These are phyloP conservation scores for Empidonax traillii DNA, from an alignment of 2,113 vertebrate genomes.

Conservation along the genomic window DNA sequence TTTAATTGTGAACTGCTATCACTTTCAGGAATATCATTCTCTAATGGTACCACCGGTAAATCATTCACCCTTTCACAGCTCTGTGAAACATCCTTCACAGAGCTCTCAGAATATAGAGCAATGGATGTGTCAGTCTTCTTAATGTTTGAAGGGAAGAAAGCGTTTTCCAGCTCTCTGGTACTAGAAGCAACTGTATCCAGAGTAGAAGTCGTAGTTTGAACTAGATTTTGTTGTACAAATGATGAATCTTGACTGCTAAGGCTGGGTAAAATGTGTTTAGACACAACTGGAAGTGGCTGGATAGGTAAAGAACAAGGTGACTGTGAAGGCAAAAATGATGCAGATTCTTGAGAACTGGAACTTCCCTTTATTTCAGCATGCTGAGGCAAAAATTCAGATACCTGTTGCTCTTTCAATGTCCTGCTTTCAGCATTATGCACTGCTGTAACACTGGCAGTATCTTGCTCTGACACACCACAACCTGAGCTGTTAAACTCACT, in stretches of 20 bases:
- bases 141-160: constrained; percentile 36
- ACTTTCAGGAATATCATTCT: constrained; percentile 58
- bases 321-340: constrained; percentile 60
- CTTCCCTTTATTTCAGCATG: constrained; percentile 55
- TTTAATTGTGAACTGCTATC: constrained; percentile 47
- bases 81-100: constrained; percentile 45
- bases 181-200: constrained; percentile 40
- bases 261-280: constrained; percentile 54
- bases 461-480: constrained; percentile 58
- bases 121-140: constrained; percentile 45
- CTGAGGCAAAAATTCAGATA: constrained; percentile 60
- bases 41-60: not conserved
- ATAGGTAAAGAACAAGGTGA: constrained; percentile 53
- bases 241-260: constrained; percentile 61
- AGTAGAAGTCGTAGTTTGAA: constrained; percentile 27
- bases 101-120: constrained; percentile 53
- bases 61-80: constrained; percentile 49
- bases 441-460: constrained; percentile 12
- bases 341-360: constrained; percentile 55
- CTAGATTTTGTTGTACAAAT: constrained; percentile 57
- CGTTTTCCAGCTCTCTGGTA: constrained; percentile 65
- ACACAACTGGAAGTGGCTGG: constrained; percentile 49
- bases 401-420: constrained; percentile 66
- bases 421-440: constrained; percentile 65
- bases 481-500: constrained; percentile 57